Conservation (phyloP, 92 coral and sea anemone species). For the Porites cylindrica region DNA sequence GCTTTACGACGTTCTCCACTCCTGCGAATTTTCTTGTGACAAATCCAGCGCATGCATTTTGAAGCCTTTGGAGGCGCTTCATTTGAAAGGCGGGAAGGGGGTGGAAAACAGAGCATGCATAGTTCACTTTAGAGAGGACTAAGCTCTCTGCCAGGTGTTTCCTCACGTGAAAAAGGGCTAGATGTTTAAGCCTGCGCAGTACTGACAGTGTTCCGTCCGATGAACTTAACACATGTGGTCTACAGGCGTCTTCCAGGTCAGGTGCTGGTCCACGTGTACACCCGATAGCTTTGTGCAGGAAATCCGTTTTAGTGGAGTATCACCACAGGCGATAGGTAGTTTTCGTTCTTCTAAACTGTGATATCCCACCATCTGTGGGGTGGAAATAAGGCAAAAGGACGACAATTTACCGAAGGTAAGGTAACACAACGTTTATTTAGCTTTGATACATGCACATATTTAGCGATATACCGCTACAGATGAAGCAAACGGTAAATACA, state of each 20-base stretch:
- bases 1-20: too few species aligned
- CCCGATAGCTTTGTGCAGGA: not conserved
- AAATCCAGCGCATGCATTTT: too few species aligned
- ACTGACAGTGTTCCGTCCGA: conserved; percentile 42
- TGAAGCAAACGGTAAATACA: too few species aligned
- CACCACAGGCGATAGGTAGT: too few species aligned
- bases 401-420: too few species aligned
- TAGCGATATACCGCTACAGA: too few species aligned
- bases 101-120: conserved; percentile 32
- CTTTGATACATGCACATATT: too few species aligned
- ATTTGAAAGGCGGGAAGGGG: conserved; percentile 38
- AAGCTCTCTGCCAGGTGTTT: conserved; percentile 49
- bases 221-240: conserved; percentile 7
- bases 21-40: not conserved
- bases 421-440: too few species aligned
- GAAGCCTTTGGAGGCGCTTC: too few species aligned
- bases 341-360: not conserved
- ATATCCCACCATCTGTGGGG: too few species aligned
- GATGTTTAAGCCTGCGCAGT: conserved; percentile 40
- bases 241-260: conserved; percentile 47
- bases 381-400: too few species aligned
- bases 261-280: conserved; percentile 38
- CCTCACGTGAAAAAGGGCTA: conserved; percentile 43
- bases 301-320: not conserved
- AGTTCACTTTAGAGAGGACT: conserved; percentile 47